These are phyloP conservation scores for Amphibalanus amphitrite DNA, from an alignment of 1,140 invertebrate genomes.

Conservation along the genomic window DNA sequence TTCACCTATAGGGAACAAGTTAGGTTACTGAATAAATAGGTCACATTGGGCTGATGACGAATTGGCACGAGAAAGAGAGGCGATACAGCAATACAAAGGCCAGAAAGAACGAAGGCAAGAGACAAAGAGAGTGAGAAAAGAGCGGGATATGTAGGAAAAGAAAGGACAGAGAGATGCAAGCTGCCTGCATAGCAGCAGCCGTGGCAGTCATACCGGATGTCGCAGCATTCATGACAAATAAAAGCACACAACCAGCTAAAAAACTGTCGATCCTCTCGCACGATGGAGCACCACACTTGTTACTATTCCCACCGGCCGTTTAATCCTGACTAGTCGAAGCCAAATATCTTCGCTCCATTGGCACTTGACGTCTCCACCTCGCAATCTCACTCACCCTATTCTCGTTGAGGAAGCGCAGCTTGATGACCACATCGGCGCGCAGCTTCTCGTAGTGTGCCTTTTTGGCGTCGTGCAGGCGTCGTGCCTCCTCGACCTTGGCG, in stretches of 20 bases:
- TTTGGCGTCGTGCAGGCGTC: conserved; percentile 62
- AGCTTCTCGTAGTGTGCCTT: conserved; percentile 80
- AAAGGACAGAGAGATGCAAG: neutral
- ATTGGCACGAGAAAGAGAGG: neutral
- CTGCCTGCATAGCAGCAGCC: too few species aligned
- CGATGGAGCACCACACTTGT: too few species aligned
- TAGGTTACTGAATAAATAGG: too few species aligned
- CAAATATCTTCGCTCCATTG: neutral
- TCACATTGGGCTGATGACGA: neutral
- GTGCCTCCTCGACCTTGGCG: conserved; percentile 52
- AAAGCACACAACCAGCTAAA: too few species aligned
- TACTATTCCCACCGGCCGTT: too few species aligned
- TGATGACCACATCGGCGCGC: conserved; percentile 78
- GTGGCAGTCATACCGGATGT: too few species aligned
- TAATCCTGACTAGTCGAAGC: neutral
- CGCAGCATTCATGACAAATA: too few species aligned
- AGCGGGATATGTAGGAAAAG: neutral
- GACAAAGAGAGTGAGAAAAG: neutral
- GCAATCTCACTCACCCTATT: conserved; percentile 54
- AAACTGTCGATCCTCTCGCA: too few species aligned
- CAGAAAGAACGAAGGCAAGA: too few species aligned
- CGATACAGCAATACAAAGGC: neutral
- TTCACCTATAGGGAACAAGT: conserved; percentile 83
- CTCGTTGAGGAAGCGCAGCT: conserved; percentile 89
- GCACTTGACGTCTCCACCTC: neutral